Base-by-base conservation (phyloP, 2,888 invertebrate genomes). In the Himalopsyche kuldschensis region DNA sequence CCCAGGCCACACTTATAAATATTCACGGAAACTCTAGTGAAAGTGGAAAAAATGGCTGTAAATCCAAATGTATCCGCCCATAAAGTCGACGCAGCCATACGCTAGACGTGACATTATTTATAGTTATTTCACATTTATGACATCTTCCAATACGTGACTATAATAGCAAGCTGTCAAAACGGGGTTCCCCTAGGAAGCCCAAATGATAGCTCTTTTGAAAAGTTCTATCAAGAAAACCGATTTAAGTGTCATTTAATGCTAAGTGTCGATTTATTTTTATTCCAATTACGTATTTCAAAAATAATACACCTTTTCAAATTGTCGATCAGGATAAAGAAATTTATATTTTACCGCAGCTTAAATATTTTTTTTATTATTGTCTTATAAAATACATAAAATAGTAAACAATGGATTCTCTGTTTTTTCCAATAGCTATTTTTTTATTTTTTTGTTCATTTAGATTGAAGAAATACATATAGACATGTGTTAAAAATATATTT, bases 91-190 rank as follows among this genome's bases (percentile, higher is more conserved):
- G 20, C 80, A 20, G 78, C 63, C 83, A 32, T 55, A 69, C 75
- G 84, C 81, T 30, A 41, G 69, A 48, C 35, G 83, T 48, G 82
- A 78, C 82, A 81, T 85, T 85, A 84, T 84, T 85, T 85, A 85
- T 85, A 84, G 82, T 80, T 85, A 85, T 85, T 84, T 84, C 85
- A 80, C 84, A 84, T 85, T 84, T 85, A 85, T 84, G 85, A 84
- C 85, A 82, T 85, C 79, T 84, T 85, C 84, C 85, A 55, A 85
- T 82, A 85, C 85, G 85, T 85, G 85, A 84, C 85, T 82, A 77
- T 81, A 85, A 85, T 85, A 82, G 79, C 82, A 84, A 84, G 78
- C 75, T 84, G 85, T 83, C 83, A 79, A 78, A 84, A 81, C 78
- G 55, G 55, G 55, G 55, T 20, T 55, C 24, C 55, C 55, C 55